These are phyloP conservation scores for Sebastes goodei DNA, from an alignment of 2,797 vertebrate species.

Conservation along the genomic window DNA sequence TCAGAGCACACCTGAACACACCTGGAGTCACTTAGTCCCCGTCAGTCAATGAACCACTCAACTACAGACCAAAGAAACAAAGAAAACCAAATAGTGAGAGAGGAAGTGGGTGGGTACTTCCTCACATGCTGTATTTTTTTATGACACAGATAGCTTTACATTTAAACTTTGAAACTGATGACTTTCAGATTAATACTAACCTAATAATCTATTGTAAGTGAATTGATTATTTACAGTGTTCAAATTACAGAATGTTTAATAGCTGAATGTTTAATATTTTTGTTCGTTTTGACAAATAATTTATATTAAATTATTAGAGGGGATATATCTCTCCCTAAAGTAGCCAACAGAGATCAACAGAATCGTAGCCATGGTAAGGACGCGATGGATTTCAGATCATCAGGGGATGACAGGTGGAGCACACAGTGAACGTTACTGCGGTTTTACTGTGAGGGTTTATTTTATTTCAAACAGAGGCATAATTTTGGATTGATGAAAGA, in stretches of 20 bases:
- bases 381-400: constrained; percentile 24
- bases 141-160: background rate
- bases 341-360: background rate
- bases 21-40: too few species aligned
- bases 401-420: constrained; percentile 16
- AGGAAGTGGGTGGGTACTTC: too few species aligned
- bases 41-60: too few species aligned
- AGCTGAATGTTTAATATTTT: background rate
- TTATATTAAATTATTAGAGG: background rate
- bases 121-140: too few species aligned
- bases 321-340: background rate
- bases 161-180: background rate
- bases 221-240: background rate
- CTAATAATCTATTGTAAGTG: background rate
- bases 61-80: too few species aligned
- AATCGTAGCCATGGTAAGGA: background rate
- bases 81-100: too few species aligned
- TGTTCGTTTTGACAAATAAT: background rate
- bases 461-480: constrained; percentile 5
- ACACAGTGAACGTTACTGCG: background rate
- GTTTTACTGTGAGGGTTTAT: constrained; percentile 26
- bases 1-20: too few species aligned
- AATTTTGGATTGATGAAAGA: constrained; percentile 14
- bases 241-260: background rate
- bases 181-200: background rate